Evolutionary conservation across 2,888 invertebrate genomes (phyloP).

Genomic region (Scaeva pyrastri): DNA sequence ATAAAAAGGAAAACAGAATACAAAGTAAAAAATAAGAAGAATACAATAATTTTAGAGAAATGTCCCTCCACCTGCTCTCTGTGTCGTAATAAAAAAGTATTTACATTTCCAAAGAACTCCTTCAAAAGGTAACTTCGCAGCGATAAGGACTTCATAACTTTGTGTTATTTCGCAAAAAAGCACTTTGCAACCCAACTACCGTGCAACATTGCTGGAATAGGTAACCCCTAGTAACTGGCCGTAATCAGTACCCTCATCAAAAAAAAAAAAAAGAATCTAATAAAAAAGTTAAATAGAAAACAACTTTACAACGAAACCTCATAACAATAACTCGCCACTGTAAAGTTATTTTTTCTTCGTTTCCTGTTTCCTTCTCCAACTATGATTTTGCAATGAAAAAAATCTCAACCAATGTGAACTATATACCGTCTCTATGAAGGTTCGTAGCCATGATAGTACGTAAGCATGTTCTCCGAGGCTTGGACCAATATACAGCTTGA

Average conservation of each 20-base stretch:
- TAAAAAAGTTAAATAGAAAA: not conserved
- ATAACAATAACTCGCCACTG: constrained; percentile 64
- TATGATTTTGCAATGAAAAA: constrained; percentile 1
- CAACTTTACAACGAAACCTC: constrained; percentile 52
- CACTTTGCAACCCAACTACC: constrained; percentile 46
- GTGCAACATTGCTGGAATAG: constrained; percentile 22
- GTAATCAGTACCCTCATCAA: constrained; percentile 17
- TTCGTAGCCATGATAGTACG: too few relatives aligned
- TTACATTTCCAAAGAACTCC: constrained; percentile 10
- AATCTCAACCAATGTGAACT: constrained; percentile 30
- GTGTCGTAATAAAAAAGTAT: constrained; percentile 4
- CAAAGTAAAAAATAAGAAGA: constrained; percentile 5
- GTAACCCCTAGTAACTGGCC: constrained; percentile 9
- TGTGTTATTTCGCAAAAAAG: constrained; percentile 25
- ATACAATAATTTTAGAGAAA: not conserved
- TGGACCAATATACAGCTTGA: constrained; percentile 2
- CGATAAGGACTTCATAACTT: constrained; percentile 37
- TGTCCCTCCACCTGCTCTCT: not conserved
- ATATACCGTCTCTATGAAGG: not conserved
- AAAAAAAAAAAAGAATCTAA: not conserved
- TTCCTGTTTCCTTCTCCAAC: not conserved
- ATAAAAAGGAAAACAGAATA: not conserved
- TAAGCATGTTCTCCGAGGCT: not conserved
- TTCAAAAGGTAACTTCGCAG: constrained; percentile 7
- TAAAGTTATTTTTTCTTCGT: constrained; percentile 51